Conservation (phyloP, 2,113 vertebrate species). For the Pollimyrus isidori region DNA sequence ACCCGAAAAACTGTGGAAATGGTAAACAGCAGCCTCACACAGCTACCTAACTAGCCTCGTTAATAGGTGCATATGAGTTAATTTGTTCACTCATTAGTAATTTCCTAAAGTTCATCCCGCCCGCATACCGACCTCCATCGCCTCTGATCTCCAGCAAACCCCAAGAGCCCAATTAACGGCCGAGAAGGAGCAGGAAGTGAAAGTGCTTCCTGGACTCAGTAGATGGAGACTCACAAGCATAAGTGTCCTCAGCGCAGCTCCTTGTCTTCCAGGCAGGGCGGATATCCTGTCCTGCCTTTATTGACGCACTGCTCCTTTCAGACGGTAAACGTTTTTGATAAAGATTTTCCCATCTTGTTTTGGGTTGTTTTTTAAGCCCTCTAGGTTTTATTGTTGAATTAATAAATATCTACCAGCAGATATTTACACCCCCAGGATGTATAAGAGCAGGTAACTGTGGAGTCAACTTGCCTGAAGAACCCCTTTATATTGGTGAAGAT, state of each 20-base stretch:
- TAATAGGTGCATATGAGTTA: not conserved
- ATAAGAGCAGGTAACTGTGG: not conserved
- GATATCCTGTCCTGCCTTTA: not conserved
- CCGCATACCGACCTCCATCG: not conserved
- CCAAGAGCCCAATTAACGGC: not conserved
- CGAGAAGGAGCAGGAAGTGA: not conserved
- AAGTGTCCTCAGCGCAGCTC: not conserved
- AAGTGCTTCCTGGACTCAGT: not conserved
- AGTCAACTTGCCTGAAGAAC: not conserved
- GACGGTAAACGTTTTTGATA: not conserved
- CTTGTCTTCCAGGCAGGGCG: not conserved
- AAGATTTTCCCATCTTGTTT: not conserved
- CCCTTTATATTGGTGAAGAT: not conserved
- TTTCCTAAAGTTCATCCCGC: not conserved
- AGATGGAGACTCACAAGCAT: not conserved
- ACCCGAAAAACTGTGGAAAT: not conserved
- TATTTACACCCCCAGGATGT: not conserved
- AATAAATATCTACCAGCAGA: not conserved
- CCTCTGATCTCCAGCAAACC: not conserved
- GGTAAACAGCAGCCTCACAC: not conserved
- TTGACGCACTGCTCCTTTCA: not conserved
- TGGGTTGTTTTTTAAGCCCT: not conserved
- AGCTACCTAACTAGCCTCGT: not conserved
- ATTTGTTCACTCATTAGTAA: slow-evolving; percentile 9
- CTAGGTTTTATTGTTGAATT: not conserved